A percentile compares a stretch with the other conserved stretches of the same genome.
Evolutionary conservation across 2,113 vertebrate species (phyloP).

Genomic region (Electrona antarctica): DNA sequence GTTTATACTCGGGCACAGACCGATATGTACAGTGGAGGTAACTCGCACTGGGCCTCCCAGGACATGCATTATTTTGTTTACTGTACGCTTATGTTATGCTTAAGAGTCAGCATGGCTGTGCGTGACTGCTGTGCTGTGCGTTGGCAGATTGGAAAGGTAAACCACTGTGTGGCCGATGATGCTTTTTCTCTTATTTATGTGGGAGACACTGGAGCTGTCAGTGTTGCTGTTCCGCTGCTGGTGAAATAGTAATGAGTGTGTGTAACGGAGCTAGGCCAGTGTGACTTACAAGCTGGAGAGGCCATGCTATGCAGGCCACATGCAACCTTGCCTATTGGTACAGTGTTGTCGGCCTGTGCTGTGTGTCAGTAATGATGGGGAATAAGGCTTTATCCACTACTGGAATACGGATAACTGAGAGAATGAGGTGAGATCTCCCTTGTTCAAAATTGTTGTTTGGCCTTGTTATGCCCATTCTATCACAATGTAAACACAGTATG

Average conservation of each 20-base stretch:
- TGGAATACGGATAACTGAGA: conserved; percentile 18
- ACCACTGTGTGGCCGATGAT: conserved; percentile 45
- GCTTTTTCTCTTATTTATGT: conserved; percentile 76
- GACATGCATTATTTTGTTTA: conserved; percentile 17
- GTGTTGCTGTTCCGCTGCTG: conserved; percentile 73
- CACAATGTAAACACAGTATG: too few relatives aligned
- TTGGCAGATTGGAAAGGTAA: conserved; percentile 66
- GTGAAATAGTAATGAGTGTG: conserved; percentile 82
- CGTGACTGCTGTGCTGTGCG: conserved; percentile 15
- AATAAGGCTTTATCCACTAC: conserved; percentile 24
- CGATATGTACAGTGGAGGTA: too few relatives aligned
- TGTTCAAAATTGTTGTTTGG: background rate
- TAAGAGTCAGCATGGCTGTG: conserved; percentile 13
- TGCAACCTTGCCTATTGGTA: conserved; percentile 19
- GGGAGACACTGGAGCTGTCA: conserved; percentile 78
- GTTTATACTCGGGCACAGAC: too few relatives aligned
- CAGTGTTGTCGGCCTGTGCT: conserved; percentile 5
- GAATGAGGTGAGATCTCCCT: conserved; percentile 32
- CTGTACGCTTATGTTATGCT: background rate
- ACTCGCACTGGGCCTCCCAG: background rate
- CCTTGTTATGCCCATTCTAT: too few relatives aligned
- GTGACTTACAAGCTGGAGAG: conserved; percentile 64
- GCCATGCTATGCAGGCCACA: conserved; percentile 23
- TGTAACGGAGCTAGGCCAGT: conserved; percentile 70
- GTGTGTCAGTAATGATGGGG: conserved; percentile 25